Evolutionary conservation across 92 coral and sea anemone genomes (phyloP).

Genomic region (Bergia puertoricense): DNA sequence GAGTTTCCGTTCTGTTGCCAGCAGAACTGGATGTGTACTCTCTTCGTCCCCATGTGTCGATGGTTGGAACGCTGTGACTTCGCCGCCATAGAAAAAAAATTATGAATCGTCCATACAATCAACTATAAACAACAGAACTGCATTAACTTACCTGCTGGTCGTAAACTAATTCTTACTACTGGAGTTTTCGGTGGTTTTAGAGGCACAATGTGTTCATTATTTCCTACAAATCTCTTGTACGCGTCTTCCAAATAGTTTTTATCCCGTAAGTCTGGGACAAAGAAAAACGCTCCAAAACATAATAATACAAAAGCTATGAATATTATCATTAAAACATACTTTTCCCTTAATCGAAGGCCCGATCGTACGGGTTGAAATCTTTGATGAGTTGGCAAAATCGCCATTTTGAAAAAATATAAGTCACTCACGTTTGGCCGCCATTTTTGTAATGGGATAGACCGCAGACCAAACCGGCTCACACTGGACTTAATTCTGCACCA

Average conservation of each 20-base stretch:
- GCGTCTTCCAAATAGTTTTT: slow-evolving; percentile 83
- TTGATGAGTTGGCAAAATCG: slow-evolving; percentile 98
- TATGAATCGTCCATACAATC: neutral
- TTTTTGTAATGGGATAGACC: slow-evolving; percentile 33
- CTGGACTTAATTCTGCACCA: too few relatives aligned
- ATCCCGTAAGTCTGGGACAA: slow-evolving; percentile 93
- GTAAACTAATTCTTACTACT: slow-evolving; percentile 47
- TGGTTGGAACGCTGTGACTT: neutral
- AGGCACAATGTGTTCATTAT: slow-evolving; percentile 73
- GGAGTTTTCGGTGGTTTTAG: slow-evolving; percentile 88
- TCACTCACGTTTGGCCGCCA: slow-evolving; percentile 52
- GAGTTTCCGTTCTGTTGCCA: neutral
- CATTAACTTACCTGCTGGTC: slow-evolving; percentile 47
- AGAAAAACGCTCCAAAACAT: slow-evolving; percentile 98
- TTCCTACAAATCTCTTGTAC: slow-evolving; percentile 83
- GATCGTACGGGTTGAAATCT: slow-evolving; percentile 85
- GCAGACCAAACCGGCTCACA: slow-evolving; percentile 16
- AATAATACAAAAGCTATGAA: slow-evolving; percentile 86
- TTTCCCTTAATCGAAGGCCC: slow-evolving; percentile 94
- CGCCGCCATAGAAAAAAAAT: neutral
- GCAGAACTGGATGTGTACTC: neutral
- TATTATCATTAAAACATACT: slow-evolving; percentile 91
- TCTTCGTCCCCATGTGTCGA: neutral
- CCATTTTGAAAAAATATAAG: slow-evolving; percentile 53
- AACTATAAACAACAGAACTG: neutral